Base-by-base conservation (phyloP, 2,888 invertebrate genomes). In the Pristionchus entomophagus region DNA sequence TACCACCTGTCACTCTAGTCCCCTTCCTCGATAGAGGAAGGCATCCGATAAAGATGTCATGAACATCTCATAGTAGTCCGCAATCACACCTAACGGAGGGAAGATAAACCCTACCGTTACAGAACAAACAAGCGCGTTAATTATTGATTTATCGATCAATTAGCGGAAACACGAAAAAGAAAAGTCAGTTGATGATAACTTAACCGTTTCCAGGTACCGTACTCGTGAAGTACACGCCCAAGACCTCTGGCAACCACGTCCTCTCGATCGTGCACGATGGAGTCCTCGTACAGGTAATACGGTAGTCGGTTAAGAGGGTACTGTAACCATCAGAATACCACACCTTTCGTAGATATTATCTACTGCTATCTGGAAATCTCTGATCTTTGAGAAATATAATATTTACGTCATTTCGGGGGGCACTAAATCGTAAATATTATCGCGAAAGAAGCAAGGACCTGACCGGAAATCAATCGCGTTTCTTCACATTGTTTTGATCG, bases 201-300 rank as follows among this genome's bases (percentile, higher is more conserved):
- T n/a, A n/a, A n/a, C n/a, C 8, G 53, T 19, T 84, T 88, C n/a
- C 78, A 88, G 88, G 90, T 80, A 89, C 91, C 22, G 89, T 91
- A 49, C 84, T 88, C 19, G 91, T 91, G 59, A 89, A 89, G 86
- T 91, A 91, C 87, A 87, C 87, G 12, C 91, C 91, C 32, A 90
- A 89, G 81, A 86, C 88, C 0, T 86, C 87, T 62, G 91, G 91
- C 56, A 87, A 88, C 12, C 91, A 91, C 86, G 88, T 90, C 81
- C 87, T 91, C 22, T 87, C 88, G 51, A 90, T 91, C 41, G 86
- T 89, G 22, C 90, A 90, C 69, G 88, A 90, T 51, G 90, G 90
- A 65, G 89, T 88, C n/a, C 88, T 88, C 86, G 87, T 91, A 29
- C 90, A 88, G 87, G 87, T 88, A 19, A 14, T n/a, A 29, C 0